Conservation (phyloP, 2,888 invertebrate genomes). For the Rhamnusium bicolor region DNA sequence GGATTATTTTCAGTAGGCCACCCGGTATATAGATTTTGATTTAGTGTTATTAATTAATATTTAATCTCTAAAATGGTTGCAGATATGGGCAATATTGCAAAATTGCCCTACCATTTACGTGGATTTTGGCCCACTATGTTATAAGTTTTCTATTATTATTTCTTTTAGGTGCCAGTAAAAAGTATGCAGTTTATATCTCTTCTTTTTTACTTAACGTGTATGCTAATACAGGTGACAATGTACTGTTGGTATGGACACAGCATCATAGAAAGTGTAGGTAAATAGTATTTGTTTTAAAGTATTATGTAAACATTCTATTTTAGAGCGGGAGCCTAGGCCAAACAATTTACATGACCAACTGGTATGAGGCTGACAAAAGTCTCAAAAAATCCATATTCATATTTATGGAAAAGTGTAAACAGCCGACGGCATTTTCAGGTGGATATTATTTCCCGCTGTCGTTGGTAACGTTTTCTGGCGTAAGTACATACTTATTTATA, state of each 20-base stretch:
- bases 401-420: constrained; percentile 31
- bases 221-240: constrained; percentile 10
- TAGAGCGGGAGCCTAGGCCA: constrained; percentile 18
- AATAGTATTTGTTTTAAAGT: background rate
- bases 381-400: constrained; percentile 14
- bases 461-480: constrained; percentile 6
- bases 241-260: constrained; percentile 32
- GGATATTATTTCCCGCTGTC: constrained; percentile 17
- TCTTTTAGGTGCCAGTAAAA: background rate
- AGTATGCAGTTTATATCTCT: constrained; percentile 12
- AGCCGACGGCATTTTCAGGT: constrained; percentile 7
- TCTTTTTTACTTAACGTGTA: constrained; percentile 2
- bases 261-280: constrained; percentile 19
- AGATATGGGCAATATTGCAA: too few relatives aligned
- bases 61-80: too few relatives aligned
- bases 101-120: too few relatives aligned
- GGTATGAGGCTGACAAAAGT: constrained; percentile 22
- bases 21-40: too few relatives aligned
- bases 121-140: too few relatives aligned
- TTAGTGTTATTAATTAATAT: too few relatives aligned
- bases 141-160: background rate
- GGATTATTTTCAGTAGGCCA: too few relatives aligned
- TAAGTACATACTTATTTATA: background rate
- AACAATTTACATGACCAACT: constrained; percentile 28
- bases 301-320: background rate